These are phyloP conservation scores for Troglohyphantes excavatus DNA, from an alignment of 2,888 invertebrate genomes.

Conservation along the genomic window DNA sequence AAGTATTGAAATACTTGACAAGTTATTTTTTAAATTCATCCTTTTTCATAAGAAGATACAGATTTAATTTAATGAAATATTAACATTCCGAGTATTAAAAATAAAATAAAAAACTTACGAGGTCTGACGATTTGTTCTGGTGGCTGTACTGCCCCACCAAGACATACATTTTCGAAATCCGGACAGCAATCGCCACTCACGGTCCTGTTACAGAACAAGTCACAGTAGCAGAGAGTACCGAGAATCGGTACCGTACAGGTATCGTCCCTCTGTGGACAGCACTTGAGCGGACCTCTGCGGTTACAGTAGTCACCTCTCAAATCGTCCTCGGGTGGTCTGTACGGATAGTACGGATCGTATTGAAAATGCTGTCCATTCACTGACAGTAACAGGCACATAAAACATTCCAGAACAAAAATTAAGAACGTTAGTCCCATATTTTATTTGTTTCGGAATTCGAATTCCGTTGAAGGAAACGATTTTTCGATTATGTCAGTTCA, in stretches of 20 bases:
- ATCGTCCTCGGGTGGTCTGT: conserved; percentile 50
- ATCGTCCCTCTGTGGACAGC: conserved; percentile 90
- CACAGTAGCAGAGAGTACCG: conserved; percentile 95
- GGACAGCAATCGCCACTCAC: conserved; percentile 94
- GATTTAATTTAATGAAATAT: too few species aligned
- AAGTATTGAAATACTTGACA: too few species aligned
- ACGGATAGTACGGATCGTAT: conserved; percentile 20
- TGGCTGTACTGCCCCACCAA: conserved; percentile 82
- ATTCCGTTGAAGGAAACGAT: neutral
- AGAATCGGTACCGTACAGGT: conserved; percentile 91
- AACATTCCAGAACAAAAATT: conserved; percentile 14
- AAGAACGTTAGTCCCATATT: conserved; percentile 27
- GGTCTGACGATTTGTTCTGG: conserved; percentile 55
- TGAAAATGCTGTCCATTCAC: conserved; percentile 13
- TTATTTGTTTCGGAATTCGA: neutral
- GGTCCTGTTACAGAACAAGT: conserved; percentile 92
- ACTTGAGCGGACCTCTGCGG: conserved; percentile 82
- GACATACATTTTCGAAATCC: conserved; percentile 91
- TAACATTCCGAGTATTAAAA: too few species aligned
- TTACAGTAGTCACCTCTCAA: conserved; percentile 81
- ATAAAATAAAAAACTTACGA: conserved; percentile 56
- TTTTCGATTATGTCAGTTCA: neutral
- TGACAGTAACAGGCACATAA: neutral
- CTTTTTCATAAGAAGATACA: too few species aligned
- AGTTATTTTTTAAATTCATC: too few species aligned